Base-by-base conservation (phyloP, 2,113 vertebrate genomes). In the Pelodiscus sinensis region DNA sequence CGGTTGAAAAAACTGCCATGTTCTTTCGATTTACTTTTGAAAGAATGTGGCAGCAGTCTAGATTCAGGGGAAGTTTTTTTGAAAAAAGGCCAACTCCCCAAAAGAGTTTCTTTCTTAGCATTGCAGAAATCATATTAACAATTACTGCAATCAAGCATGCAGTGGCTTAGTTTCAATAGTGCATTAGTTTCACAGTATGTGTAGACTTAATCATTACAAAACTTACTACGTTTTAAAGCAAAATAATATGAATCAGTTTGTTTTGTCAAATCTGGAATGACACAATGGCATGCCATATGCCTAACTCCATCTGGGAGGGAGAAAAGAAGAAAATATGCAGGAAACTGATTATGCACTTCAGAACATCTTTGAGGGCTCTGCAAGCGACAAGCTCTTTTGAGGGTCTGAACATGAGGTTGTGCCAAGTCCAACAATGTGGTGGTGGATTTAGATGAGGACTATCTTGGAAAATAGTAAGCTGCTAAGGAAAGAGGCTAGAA, bases 381-480 rank as follows among this genome's bases (percentile, higher is more conserved):
- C 25, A 35, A 58, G 27, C 95, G 94, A 93, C 87, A 86, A 89
- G 50, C 12, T 18, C 12, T 81, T 9, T 35, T 0, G 82, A 92
- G 94, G 95, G 94, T 91, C n/a, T 94, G 94, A 87, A 79, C 79
- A 85, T 78, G 92, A 85, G 75, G 95, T 78, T 90, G 73, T 57
- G 68, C 77, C 60, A 16, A 0, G 0, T 12, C 84, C 27, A 54
- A 38, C 60, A 55, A 80, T 90, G 88, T 58, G 78, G 80, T 57
- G 90, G 38, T 84, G 82, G 81, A 62, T 73, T 31, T 68, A 56
- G 56, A 19, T 12, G 44, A 29, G 51, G 24, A 73, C 16, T 29
- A 29, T 51, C 4, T 52, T 55, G 9, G 6, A 14, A 25, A n/a
- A 27, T 13, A 81, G n/a, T n/a, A 57, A 38, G 21, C 54, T n/a